Evolutionary conservation across 2,888 invertebrate genomes (phyloP).

Genomic region (Eucera pruinosa): DNA sequence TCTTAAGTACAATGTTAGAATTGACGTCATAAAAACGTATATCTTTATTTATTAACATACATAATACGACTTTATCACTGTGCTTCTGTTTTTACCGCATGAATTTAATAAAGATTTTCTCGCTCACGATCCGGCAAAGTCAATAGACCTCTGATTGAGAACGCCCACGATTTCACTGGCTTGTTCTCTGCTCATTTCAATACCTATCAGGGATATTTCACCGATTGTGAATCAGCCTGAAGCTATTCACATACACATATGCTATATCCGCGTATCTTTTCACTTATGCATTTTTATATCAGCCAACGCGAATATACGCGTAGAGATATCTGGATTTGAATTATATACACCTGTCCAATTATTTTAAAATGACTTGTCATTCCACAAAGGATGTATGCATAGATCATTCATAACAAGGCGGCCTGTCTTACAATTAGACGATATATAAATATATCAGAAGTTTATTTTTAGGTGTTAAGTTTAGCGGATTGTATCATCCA

Average conservation of each 20-base stretch:
- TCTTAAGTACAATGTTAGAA: background rate
- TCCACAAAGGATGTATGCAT: background rate
- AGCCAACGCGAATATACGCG: background rate
- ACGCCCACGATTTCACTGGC: constrained; percentile 13
- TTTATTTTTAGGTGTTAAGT: background rate
- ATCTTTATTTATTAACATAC: background rate
- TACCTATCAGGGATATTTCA: constrained; percentile 17
- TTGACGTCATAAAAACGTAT: background rate
- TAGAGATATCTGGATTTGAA: background rate
- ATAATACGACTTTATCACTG: no score
- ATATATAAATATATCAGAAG: constrained; percentile 7
- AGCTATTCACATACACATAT: no score
- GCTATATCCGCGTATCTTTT: constrained; percentile 10
- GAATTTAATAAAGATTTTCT: background rate
- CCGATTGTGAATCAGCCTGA: constrained; percentile 19
- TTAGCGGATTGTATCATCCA: constrained; percentile 21
- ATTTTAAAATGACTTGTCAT: background rate
- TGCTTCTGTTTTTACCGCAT: background rate
- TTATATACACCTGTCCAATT: background rate
- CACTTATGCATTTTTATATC: background rate
- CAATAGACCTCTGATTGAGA: background rate
- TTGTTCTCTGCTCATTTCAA: constrained; percentile 23
- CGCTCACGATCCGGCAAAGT: background rate
- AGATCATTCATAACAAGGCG: background rate
- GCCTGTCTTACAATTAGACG: background rate